These are phyloP conservation scores for Cataglyphis altisquamis DNA, from an alignment of 2,888 invertebrate species.

Conservation along the genomic window DNA sequence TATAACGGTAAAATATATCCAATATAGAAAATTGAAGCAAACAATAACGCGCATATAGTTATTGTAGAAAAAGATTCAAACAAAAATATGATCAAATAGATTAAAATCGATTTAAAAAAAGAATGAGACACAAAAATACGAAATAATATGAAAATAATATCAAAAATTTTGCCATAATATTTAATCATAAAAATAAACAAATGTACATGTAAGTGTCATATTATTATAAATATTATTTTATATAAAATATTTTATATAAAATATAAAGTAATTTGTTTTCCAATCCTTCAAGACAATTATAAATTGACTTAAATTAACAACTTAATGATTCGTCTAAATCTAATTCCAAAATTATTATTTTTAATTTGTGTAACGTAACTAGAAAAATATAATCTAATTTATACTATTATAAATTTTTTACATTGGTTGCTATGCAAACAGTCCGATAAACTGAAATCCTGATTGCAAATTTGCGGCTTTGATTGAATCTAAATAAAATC, in stretches of 20 bases:
- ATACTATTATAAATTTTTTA: not conserved
- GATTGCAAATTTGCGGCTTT: constrained; percentile 5
- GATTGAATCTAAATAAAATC: constrained; percentile 43
- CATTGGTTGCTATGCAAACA: not conserved
- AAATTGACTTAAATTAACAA: not conserved
- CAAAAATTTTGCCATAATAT: not conserved
- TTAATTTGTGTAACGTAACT: not conserved
- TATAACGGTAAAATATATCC: not conserved
- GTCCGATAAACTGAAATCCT: not conserved
- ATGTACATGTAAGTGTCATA: not conserved
- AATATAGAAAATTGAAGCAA: not conserved
- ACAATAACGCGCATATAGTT: not conserved
- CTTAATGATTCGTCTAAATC: not conserved
- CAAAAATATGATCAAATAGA: not conserved
- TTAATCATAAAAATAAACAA: not conserved
- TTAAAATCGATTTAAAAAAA: not conserved
- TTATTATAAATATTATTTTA: not conserved
- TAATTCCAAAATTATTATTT: not conserved
- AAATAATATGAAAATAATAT: not conserved
- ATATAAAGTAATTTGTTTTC: not conserved
- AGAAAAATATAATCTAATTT: constrained; percentile 12
- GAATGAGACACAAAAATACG: not conserved
- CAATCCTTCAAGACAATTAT: not conserved
- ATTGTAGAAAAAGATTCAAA: not conserved
- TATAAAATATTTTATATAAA: constrained; percentile 8